Evolutionary conservation across 2,888 invertebrate species (phyloP).

Genomic region (Salpingus planirostris): DNA sequence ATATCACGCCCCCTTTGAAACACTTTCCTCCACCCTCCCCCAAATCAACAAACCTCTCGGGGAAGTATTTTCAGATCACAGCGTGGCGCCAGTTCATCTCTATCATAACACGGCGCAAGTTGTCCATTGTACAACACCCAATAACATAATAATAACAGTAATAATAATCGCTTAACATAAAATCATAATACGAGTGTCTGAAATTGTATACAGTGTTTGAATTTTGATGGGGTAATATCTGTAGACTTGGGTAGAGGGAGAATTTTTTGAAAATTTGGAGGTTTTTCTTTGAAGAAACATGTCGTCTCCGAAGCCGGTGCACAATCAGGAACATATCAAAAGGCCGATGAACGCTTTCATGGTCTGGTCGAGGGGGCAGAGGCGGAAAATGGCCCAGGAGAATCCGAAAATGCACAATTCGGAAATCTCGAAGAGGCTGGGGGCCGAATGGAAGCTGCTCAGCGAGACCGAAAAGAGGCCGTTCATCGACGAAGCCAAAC

Average conservation of each 20-base stretch:
- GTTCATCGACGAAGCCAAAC: conserved; percentile 85
- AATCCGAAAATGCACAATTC: conserved; percentile 93
- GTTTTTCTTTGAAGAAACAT: too few species aligned
- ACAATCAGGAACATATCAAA: conserved; percentile 57
- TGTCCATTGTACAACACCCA: neutral
- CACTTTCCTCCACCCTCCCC: conserved; percentile 20
- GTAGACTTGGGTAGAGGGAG: too few species aligned
- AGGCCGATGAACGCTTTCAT: conserved; percentile 76
- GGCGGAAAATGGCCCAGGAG: conserved; percentile 87
- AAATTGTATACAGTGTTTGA: too few species aligned
- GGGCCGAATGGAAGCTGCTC: conserved; percentile 82
- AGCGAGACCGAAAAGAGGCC: conserved; percentile 80
- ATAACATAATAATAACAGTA: too few species aligned
- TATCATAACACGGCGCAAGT: conserved; percentile 2
- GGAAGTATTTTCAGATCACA: conserved; percentile 24
- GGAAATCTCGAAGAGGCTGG: conserved; percentile 78
- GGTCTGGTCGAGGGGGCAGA: conserved; percentile 85
- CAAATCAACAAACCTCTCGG: conserved; percentile 22
- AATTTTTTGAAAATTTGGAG: too few species aligned
- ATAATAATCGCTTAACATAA: too few species aligned
- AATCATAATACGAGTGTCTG: too few species aligned
- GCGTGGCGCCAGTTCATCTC: conserved; percentile 21
- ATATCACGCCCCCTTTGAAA: conserved; percentile 26
- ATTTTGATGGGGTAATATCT: too few species aligned
- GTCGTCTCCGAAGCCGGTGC: conserved; percentile 32